A percentile compares a stretch with the other conserved stretches of the same genome.
phyloP scores from a whole-genome alignment of 2,888 invertebrate species.

The Portevinia maculata region DNA sequence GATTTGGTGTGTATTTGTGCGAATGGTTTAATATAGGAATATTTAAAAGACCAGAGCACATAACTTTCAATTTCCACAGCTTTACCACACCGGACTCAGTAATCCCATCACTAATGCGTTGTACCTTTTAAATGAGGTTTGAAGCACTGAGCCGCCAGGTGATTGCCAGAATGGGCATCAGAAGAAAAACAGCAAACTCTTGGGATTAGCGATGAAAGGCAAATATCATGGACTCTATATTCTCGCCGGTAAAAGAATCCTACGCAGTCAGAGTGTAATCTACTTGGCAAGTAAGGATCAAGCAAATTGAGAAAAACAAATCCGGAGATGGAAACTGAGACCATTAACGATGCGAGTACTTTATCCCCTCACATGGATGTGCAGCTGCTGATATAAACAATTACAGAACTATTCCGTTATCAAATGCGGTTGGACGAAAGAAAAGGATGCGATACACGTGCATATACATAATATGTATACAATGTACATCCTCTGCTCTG shows the following conservation, averaged over 20 bases:
- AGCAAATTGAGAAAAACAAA: slow-evolving; percentile 41
- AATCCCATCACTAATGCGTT: slow-evolving; percentile 41
- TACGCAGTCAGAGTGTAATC: slow-evolving; percentile 35
- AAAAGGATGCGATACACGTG: too few species aligned
- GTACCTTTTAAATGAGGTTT: slow-evolving; percentile 27
- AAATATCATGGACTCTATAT: slow-evolving; percentile 2
- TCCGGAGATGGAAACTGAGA: slow-evolving; percentile 32
- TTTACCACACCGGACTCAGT: slow-evolving; percentile 21
- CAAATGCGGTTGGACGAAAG: too few species aligned
- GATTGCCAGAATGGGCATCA: slow-evolving; percentile 1
- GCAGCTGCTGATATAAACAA: slow-evolving; percentile 35
- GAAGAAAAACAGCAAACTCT: slow-evolving; percentile 8
- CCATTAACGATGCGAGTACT: slow-evolving; percentile 39
- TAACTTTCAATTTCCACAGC: slow-evolving; percentile 48
- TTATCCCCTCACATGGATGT: slow-evolving; percentile 3
- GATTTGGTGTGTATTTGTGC: slow-evolving; percentile 13
- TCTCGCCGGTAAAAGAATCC: slow-evolving; percentile 25
- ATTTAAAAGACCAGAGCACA: slow-evolving; percentile 32
- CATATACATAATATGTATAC: background rate
- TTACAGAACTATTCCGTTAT: slow-evolving; percentile 39
- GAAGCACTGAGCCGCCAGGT: slow-evolving; percentile 15
- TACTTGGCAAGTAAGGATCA: slow-evolving; percentile 45
- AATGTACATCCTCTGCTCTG: too few species aligned
- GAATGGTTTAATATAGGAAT: slow-evolving; percentile 52
- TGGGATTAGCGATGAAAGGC: slow-evolving; percentile 19